These are phyloP conservation scores for Chloroceryle amazona DNA, from an alignment of 2,797 vertebrate genomes.

Conservation along the genomic window DNA sequence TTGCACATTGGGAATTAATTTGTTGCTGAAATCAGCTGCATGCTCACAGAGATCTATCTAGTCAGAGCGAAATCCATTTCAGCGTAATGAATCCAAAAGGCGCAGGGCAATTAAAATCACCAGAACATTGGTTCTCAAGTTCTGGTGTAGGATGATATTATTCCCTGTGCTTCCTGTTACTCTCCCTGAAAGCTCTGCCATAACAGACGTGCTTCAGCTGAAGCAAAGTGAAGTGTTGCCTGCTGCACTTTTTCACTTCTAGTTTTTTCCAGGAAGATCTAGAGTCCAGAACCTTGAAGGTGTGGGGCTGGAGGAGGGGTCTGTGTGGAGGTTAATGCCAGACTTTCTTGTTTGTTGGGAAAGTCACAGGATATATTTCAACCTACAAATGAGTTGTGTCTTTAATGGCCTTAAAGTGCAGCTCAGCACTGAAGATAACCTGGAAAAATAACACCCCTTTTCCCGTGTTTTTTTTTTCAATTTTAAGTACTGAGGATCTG, in stretches of 20 bases:
- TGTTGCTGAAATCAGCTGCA: neutral
- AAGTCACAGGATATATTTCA: neutral
- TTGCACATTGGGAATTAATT: neutral
- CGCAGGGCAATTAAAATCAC: neutral
- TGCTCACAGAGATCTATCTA: neutral
- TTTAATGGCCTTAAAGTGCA: neutral
- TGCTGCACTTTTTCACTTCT: neutral
- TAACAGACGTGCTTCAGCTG: neutral
- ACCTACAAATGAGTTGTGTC: neutral
- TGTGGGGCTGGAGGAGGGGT: neutral
- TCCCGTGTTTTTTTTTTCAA: neutral
- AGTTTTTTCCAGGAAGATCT: neutral
- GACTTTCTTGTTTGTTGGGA: neutral
- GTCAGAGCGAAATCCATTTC: slow-evolving; percentile 12
- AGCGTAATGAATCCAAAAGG: neutral
- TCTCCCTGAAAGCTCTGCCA: neutral
- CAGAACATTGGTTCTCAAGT: neutral
- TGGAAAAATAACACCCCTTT: neutral
- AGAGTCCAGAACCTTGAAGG: neutral
- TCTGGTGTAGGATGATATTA: neutral
- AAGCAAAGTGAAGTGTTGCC: neutral
- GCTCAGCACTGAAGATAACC: neutral
- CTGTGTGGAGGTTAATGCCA: neutral
- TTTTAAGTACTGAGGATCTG: neutral
- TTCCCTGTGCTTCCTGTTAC: neutral